Evolutionary conservation across 2,113 vertebrate genomes (phyloP).

Genomic region (Struthio camelus): DNA sequence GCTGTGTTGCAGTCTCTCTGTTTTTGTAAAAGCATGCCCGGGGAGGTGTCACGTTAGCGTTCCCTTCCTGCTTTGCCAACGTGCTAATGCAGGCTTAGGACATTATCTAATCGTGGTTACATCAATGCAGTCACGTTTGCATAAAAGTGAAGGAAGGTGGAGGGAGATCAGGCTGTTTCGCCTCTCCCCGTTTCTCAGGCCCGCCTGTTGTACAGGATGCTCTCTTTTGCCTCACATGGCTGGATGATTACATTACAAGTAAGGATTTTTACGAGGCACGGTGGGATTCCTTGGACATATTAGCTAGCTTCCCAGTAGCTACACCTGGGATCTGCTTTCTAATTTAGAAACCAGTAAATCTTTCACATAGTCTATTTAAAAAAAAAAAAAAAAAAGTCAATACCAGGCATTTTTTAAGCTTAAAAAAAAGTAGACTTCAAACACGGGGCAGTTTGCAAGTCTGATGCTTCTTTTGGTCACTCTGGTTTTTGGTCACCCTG

Average conservation of each 20-base stretch:
- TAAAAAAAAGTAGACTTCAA: background rate
- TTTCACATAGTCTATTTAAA: background rate
- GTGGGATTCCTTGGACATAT: background rate
- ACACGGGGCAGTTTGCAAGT: background rate
- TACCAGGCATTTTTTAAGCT: background rate
- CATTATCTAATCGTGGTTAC: background rate
- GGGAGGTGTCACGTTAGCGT: background rate
- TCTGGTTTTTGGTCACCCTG: background rate
- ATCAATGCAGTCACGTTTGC: background rate
- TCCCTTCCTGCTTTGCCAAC: background rate
- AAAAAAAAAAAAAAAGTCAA: no score
- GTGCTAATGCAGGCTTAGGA: background rate
- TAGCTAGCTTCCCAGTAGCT: background rate
- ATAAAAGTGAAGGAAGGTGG: background rate
- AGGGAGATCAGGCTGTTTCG: background rate
- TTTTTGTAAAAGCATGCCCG: rapidly evolving
- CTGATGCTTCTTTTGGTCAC: background rate
- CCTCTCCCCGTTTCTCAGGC: rapidly evolving
- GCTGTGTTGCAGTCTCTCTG: background rate
- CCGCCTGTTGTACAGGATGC: background rate
- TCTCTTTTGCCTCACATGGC: rapidly evolving
- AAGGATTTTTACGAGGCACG: background rate
- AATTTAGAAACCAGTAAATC: background rate
- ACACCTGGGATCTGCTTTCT: background rate
- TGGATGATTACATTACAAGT: background rate